Percentiles rank a stretch among this genome's conserved stretches.
phyloP scores from a whole-genome alignment of 1,140 invertebrate species.

The Bombus confusus region DNA sequence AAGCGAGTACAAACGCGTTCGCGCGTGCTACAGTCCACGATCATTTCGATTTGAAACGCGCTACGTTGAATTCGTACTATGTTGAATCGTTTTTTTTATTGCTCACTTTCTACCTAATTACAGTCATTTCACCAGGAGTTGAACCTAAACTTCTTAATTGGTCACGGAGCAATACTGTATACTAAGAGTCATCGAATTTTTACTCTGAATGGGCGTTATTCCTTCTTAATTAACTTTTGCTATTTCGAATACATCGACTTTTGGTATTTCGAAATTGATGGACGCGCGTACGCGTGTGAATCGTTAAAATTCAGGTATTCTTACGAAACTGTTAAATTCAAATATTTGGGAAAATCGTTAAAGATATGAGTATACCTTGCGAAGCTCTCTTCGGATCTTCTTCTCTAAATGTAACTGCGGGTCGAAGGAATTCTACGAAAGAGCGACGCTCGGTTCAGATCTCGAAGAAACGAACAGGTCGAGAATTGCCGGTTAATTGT shows the following conservation, averaged over 20 bases:
- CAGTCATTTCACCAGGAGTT: slow-evolving; percentile 26
- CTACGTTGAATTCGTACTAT: neutral
- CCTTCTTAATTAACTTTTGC: too few relatives aligned
- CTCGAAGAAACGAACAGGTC: neutral
- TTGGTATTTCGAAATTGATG: too few relatives aligned
- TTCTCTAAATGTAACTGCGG: neutral
- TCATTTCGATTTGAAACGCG: slow-evolving; percentile 15
- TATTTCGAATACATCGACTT: too few relatives aligned
- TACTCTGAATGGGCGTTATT: neutral
- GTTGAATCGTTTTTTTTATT: neutral
- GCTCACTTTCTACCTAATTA: slow-evolving; percentile 39
- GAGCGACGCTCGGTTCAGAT: neutral
- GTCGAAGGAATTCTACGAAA: neutral
- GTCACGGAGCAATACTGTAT: neutral
- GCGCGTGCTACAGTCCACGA: slow-evolving; percentile 16
- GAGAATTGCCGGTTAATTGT: slow-evolving; percentile 60
- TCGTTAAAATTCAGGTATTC: neutral
- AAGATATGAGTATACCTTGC: too few relatives aligned
- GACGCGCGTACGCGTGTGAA: too few relatives aligned
- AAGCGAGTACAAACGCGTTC: slow-evolving; percentile 47
- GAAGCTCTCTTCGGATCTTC: too few relatives aligned
- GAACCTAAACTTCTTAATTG: neutral
- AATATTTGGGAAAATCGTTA: neutral
- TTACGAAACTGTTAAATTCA: neutral
- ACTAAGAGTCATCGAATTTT: neutral